Percentiles rank a stretch among this genome's conserved stretches.
Conservation (phyloP, 2,888 invertebrate species). For the Hedya salicella region DNA sequence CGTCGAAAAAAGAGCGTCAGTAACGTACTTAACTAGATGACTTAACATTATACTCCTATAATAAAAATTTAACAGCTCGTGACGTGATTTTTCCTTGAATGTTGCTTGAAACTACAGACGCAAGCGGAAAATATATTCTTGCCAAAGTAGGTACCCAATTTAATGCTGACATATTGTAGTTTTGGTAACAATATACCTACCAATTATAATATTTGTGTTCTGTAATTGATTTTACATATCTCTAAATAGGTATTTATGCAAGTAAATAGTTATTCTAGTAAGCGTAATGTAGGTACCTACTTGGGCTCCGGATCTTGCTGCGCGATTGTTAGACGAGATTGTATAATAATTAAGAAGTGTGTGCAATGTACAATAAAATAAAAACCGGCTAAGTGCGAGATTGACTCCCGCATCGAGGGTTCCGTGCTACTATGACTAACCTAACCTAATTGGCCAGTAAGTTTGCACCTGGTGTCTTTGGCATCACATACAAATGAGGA, state of each 20-base stretch:
- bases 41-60: conserved; percentile 14
- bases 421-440: too few relatives aligned
- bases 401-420: too few relatives aligned
- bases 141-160: not conserved
- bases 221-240: too few relatives aligned
- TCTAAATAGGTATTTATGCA: too few relatives aligned
- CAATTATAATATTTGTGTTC: too few relatives aligned
- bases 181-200: not conserved
- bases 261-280: too few relatives aligned
- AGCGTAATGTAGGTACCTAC: too few relatives aligned
- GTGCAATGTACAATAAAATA: too few relatives aligned
- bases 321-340: not conserved
- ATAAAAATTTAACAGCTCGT: conserved; percentile 28
- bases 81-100: conserved; percentile 44
- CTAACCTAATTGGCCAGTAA: too few relatives aligned
- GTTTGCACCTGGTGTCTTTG: too few relatives aligned
- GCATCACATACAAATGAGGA: too few relatives aligned
- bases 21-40: conserved; percentile 7
- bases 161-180: conserved; percentile 4
- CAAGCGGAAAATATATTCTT: conserved; percentile 22
- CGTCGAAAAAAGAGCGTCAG: conserved; percentile 14
- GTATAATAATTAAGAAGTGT: not conserved
- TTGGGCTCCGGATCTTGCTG: not conserved
- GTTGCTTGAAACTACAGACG: conserved; percentile 25
- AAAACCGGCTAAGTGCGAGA: too few relatives aligned